Evolutionary conservation across 1,140 invertebrate genomes (phyloP), one percentile per base, ranked within the genome.

Genomic region (Zaprionus kolodkinae): DNA sequence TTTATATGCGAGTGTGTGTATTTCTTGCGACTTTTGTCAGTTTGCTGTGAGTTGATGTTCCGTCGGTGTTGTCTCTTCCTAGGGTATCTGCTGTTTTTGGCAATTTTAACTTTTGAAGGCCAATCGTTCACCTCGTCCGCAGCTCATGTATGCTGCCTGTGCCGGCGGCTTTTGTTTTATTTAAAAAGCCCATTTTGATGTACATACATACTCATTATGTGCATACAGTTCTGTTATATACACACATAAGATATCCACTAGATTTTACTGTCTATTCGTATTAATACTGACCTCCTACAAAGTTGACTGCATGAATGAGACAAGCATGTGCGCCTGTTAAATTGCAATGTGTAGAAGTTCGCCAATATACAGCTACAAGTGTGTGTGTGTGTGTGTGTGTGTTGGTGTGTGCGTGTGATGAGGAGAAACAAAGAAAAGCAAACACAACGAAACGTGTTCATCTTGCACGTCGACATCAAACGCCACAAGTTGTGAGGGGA

Each of bases 41-140:
- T 81, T 65, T 69, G 48, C 38, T 75, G 15, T 65, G 56, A 57
- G 48, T 25, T 68, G 57, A 43, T 69, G 66, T 25, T 54, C 72
- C 66, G 55, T 61, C 71, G 61, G 27, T 61, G 48, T 52, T 52
- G 27, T 38, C 27, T 63, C 25, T 76, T 50, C 9, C 5, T 73
- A 55, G 64, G 45, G 67, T 72, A 72, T 82, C 79, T 88, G 79
- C 63, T 72, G 64, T 55, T 87, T 87, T 78, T 74, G 79, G 71
- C 62, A 70, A 78, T 78, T 80, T 88, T 66, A 75, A 84, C 72
- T 78, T 84, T 85, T 85, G 86, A 89, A 89, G 85, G 85, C 81
- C 81, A 89, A 85, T 61, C 72, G 64, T 84, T 85, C 71, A 85
- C 75, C 81, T 85, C 72, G 54, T 5, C 27, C 27, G 27, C 27